Evolutionary conservation across 2,113 vertebrate genomes (phyloP).

Genomic region (Prionailurus viverrinus): DNA sequence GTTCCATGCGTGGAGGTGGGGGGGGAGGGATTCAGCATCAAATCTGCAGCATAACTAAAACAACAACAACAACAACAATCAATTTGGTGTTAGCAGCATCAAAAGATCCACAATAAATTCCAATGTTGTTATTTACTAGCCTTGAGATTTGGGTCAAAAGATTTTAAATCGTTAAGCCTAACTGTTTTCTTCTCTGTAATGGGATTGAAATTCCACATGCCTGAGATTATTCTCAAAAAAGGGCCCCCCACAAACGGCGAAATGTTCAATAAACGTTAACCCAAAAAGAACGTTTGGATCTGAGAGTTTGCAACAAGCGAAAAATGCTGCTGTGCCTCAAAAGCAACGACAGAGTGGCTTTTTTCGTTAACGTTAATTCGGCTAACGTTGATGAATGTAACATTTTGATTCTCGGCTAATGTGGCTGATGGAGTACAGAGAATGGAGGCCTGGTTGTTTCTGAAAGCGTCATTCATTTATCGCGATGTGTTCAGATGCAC

Average conservation of each 20-base stretch:
- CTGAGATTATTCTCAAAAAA: not conserved
- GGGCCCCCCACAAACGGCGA: not conserved
- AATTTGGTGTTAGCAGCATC: not conserved
- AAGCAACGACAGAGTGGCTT: not conserved
- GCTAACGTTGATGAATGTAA: not conserved
- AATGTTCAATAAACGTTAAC: not conserved
- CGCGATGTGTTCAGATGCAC: not conserved
- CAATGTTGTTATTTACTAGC: not conserved
- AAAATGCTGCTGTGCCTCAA: not conserved
- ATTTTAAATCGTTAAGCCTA: not conserved
- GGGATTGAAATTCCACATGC: not conserved
- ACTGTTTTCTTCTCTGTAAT: not conserved
- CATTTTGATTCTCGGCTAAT: not conserved
- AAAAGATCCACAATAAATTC: not conserved
- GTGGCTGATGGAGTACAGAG: not conserved
- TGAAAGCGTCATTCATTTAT: not conserved
- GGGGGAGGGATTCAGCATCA: not conserved
- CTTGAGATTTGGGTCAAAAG: not conserved
- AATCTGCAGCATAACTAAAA: not conserved
- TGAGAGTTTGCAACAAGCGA: not conserved
- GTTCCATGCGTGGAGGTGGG: not conserved
- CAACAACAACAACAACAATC: not conserved
- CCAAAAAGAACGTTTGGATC: not conserved
- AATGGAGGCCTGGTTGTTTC: not conserved
- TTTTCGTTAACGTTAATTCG: not conserved